Conservation (phyloP, 2,888 invertebrate genomes). For the Plagiodera versicolora region DNA sequence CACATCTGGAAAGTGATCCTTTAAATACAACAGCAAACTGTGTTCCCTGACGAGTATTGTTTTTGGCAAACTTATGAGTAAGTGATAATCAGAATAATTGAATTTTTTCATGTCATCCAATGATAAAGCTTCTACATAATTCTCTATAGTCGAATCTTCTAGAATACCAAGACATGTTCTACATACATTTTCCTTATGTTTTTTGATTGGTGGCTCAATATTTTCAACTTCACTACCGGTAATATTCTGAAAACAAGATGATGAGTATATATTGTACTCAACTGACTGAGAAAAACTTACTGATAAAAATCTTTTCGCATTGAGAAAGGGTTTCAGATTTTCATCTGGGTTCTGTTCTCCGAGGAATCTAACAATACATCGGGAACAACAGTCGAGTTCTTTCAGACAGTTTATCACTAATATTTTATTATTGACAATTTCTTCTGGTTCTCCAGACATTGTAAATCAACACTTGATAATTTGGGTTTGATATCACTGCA, state of each 20-base stretch:
- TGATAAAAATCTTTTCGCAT: not conserved
- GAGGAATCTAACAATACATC: not conserved
- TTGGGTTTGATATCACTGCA: too few relatives aligned
- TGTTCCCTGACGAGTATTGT: slow-evolving; percentile 68
- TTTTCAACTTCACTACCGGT: not conserved
- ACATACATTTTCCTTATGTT: slow-evolving; percentile 61
- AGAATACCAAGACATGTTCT: slow-evolving; percentile 73
- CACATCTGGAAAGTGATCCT: slow-evolving; percentile 59
- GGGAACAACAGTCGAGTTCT: not conserved
- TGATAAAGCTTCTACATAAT: slow-evolving; percentile 59
- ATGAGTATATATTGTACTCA: not conserved
- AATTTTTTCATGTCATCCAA: slow-evolving; percentile 59
- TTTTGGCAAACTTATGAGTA: slow-evolving; percentile 73
- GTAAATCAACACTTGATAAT: too few relatives aligned
- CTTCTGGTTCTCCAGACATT: not conserved
- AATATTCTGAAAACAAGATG: not conserved
- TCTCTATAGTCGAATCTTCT: slow-evolving; percentile 59
- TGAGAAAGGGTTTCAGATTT: not conserved
- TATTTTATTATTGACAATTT: not conserved
- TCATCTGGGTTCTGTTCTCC: not conserved
- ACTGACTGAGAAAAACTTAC: not conserved
- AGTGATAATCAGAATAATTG: slow-evolving; percentile 67
- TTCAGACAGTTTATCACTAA: not conserved
- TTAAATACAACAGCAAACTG: slow-evolving; percentile 63
- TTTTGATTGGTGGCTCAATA: slow-evolving; percentile 47